Evolutionary conservation across 2,888 invertebrate species (phyloP).

Genomic region (Lypha dubia): DNA sequence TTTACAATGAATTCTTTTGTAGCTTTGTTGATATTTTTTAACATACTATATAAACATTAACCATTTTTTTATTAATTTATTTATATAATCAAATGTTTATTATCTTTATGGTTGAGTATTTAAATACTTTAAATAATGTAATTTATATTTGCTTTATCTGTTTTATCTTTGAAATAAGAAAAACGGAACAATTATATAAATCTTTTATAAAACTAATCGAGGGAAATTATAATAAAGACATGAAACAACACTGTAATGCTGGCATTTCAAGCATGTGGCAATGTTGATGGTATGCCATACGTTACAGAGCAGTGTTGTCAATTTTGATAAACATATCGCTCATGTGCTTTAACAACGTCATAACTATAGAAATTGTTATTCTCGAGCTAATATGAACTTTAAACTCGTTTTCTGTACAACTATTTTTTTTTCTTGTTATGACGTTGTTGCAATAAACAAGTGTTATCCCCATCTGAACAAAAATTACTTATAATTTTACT

Average conservation of each 20-base stretch:
- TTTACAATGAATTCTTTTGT: conserved; percentile 46
- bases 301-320: background rate
- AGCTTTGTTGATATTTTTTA: conserved; percentile 5
- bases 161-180: background rate
- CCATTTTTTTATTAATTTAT: conserved; percentile 9
- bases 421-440: no score
- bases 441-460: no score
- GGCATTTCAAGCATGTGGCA: no score
- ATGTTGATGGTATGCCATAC: background rate
- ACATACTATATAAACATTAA: background rate
- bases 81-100: conserved; percentile 42
- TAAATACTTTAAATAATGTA: conserved; percentile 22
- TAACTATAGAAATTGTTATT: no score
- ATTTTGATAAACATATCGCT: no score
- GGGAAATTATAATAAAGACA: background rate
- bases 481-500: background rate
- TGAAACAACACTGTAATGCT: no score
- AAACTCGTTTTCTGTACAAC: no score
- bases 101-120: conserved; percentile 44
- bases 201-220: background rate
- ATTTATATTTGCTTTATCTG: conserved; percentile 22
- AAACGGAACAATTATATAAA: conserved; percentile 11
- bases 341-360: no score
- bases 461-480: no score
- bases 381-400: no score